Evolutionary conservation across 2,797 vertebrate species (phyloP), one percentile per base, ranked within the genome.

Genomic region (Xerus rutilus): DNA sequence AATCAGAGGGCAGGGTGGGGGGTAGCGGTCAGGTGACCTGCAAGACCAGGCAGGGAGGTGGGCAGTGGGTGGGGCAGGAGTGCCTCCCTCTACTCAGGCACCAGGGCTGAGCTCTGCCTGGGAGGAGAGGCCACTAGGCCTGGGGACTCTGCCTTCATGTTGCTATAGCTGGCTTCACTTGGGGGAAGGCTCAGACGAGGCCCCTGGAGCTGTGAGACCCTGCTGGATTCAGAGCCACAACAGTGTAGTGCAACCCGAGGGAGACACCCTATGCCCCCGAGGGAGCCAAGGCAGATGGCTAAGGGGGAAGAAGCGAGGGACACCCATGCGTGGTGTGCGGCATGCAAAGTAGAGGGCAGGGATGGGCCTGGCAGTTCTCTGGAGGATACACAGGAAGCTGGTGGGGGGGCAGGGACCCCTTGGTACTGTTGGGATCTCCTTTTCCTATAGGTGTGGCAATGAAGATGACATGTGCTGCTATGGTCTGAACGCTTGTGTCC

Each of bases 261-360:
- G 47, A 78, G 47, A 79, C 72, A 17, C 54, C 20, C 21, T 12
- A 59, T 1, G 7, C 5, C 23, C 70, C 70, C 0, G 14, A 0
- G 2, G 69, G 21, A 74, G 30, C 45, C 49, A 20, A 45, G 20
- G 20, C 52, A 79, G 79, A 9, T 0, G 3, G 49, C 32, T 45
- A 4, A 25, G 47, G 21, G 52, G 12, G 57, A 49, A 85, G 69
- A 35, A 39, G 59, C 7, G 49, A 49, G 89, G 69, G 77, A 81
- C n/a, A 4, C 5, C 62, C 5, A 0, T 0, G 12, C 23, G 52
- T 28, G 52, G 49, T 0, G 43, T 3, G 14, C 7, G 8, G 77
- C 17, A 10, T 45, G 59, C n/a, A 0, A 0, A 2, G n/a, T 3
- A 3, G 49, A 23, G 43, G 64, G 57, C 78, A 30, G n/a, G n/a